A percentile compares a stretch with the other conserved stretches of the same genome.
These are phyloP conservation scores for Chionoecetes opilio DNA, from an alignment of 1,140 invertebrate species.

Conservation along the genomic window DNA sequence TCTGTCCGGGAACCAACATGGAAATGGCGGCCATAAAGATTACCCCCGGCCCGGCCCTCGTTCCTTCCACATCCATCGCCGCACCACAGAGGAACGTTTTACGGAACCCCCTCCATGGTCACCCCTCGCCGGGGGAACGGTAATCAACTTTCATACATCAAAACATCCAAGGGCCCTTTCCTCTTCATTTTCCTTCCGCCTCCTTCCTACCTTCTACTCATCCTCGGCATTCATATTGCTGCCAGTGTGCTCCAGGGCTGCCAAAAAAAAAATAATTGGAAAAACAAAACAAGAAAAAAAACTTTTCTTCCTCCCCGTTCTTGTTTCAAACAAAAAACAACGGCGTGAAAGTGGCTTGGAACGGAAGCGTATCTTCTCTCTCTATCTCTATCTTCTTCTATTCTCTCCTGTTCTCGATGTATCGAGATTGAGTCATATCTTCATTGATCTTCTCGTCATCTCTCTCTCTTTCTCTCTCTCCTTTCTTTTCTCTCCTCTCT, in stretches of 20 bases:
- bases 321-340: neutral
- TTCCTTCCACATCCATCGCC: no score
- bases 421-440: no score
- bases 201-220: neutral
- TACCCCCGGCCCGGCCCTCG: neutral
- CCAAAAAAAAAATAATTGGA: neutral
- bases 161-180: neutral
- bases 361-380: no score
- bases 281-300: no score
- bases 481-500: neutral
- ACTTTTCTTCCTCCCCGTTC: neutral
- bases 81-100: neutral
- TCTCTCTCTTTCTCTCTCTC: neutral
- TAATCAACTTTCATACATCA: neutral
- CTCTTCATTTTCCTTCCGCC: neutral
- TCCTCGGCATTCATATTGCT: neutral
- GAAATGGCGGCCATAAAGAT: constrained; percentile 14
- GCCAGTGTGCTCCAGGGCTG: neutral
- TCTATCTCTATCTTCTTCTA: no score
- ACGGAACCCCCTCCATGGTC: neutral
- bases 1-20: neutral
- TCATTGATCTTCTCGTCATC: neutral
- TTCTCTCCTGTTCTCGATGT: no score
- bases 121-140: neutral
- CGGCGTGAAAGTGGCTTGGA: neutral